Conservation (phyloP, 1,140 invertebrate genomes). For the Harpegnathos saltator region DNA sequence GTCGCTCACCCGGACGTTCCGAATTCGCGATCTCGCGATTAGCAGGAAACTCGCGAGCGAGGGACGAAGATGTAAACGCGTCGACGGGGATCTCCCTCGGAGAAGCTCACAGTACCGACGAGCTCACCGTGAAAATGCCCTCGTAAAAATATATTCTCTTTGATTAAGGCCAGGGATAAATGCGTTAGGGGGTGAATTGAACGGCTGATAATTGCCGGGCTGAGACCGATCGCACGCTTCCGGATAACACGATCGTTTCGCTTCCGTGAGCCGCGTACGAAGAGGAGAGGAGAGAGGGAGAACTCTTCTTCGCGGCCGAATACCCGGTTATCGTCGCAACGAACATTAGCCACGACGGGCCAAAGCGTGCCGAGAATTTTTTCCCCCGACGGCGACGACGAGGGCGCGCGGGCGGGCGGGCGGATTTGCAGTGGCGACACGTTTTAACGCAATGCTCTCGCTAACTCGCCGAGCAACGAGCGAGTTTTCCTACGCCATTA, state of each 20-base stretch:
- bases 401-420: background rate
- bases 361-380: slow-evolving; percentile 59
- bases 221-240: slow-evolving; percentile 11
- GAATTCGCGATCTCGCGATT: too few relatives aligned
- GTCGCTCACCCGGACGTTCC: background rate
- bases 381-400: slow-evolving; percentile 4
- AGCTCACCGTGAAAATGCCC: too few relatives aligned
- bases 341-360: slow-evolving; percentile 17
- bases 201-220: slow-evolving; percentile 35
- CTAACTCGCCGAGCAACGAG: slow-evolving; percentile 27
- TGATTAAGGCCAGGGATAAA: slow-evolving; percentile 27
- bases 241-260: slow-evolving; percentile 29
- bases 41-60: too few relatives aligned
- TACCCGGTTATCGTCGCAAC: slow-evolving; percentile 36
- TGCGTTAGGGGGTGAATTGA: background rate
- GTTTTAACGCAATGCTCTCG: slow-evolving; percentile 40
- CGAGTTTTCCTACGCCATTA: slow-evolving; percentile 28
- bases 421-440: slow-evolving; percentile 21
- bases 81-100: too few relatives aligned
- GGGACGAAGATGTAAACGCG: too few relatives aligned
- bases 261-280: slow-evolving; percentile 34
- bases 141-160: slow-evolving; percentile 26
- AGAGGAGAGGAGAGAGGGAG: background rate
- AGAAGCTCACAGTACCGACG: too few relatives aligned
- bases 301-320: slow-evolving; percentile 26